Evolutionary conservation across 64 coral and sea anemone species (phyloP), one percentile per base, ranked within the genome.

Genomic region (Hydrozoanthus tunicans): DNA sequence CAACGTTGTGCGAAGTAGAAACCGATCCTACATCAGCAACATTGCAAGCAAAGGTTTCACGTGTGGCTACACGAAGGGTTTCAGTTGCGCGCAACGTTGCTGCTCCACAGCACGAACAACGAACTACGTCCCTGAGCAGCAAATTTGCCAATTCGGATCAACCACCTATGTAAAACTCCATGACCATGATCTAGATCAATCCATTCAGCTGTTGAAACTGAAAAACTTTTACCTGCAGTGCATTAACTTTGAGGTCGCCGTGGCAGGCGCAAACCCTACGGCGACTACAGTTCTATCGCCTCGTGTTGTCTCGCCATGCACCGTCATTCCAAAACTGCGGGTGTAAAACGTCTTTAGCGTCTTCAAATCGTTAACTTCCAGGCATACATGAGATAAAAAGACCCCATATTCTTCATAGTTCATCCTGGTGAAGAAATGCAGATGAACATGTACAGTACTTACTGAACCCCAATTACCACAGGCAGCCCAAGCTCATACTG

Each of bases 331-430:
- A 25, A 82, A 82, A 64, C 59, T 64, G 20, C 80, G 59, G 64
- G 60, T 82, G 13, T 82, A 82, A 25, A 82, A 82, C 2, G 6
- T 17, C 25, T 11, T 59, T 51, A 82, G 59, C 26, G 80, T 27
- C 14, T 52, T 14, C 61, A 65, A 59, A 65, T 62, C 52, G 59
- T 82, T 52, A 0, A 82, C 80, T 82, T 65, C 80, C 0, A 82
- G 80, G 59, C 80, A 82, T 62, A 82, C 25, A 12, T 82, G 80
- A 82, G 80, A 82, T 51, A 82, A 63, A 63, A 82, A 82, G 5
- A 82, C 60, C 5, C 59, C 80, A 53, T 51, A 82, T n/a, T 64
- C 58, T 14, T 64, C 64, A 26, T 63, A 82, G 59, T 51, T 59
- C n/a, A 82, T 13, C 64, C 12, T 66, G 64, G 12, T 66, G 12